Base-by-base conservation (phyloP, 2,113 vertebrate genomes). In the Ciconia maguari region DNA sequence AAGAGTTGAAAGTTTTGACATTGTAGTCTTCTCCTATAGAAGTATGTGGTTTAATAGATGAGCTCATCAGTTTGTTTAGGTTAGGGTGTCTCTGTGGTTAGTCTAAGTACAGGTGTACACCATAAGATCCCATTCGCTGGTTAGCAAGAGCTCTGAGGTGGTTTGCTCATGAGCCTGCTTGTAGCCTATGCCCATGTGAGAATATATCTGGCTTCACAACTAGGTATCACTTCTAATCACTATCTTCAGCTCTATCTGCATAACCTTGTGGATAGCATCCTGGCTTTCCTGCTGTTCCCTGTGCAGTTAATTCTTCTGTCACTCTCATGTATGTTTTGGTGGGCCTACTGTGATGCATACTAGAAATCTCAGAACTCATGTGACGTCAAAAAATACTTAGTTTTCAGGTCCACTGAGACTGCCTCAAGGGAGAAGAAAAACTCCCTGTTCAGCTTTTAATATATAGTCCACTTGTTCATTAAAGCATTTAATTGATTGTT, bases 141-240 rank as follows among this genome's bases (percentile, higher is more conserved):
- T 64, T 51, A 87, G 36, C 20, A 71, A 84, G 52, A 61, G 24
- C 32, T 81, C 27, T 36, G 34, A 65, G 3, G 16, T 69, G 9
- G 10, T 60, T 79, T 72, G 11, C 48, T 70, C 55, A 18, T 24
- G 29, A 65, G 32, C n/a, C 5, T 57, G 48, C 36, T 64, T 10
- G 7, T 29, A 69, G 38, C 36, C n/a, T 25, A 3, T 19, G 8
- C 7, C 16, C 1, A 0, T 32, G 8, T 49, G 18, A 85, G 86
- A 79, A 44, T 19, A 24, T 11, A 41, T 44, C 38, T 71, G 60
- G 8, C 16, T 90, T 65, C 72, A 54, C 21, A 72, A 20, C 27
- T 27, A 6, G 10, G 4, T 15, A 34, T 65, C 15, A 8, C 25
- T 90, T 91, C 27, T 82, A 69, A 72, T 46, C 11, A 19, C 7